phyloP scores from a whole-genome alignment of 2,113 vertebrate genomes.

The Thunnus thynnus region DNA sequence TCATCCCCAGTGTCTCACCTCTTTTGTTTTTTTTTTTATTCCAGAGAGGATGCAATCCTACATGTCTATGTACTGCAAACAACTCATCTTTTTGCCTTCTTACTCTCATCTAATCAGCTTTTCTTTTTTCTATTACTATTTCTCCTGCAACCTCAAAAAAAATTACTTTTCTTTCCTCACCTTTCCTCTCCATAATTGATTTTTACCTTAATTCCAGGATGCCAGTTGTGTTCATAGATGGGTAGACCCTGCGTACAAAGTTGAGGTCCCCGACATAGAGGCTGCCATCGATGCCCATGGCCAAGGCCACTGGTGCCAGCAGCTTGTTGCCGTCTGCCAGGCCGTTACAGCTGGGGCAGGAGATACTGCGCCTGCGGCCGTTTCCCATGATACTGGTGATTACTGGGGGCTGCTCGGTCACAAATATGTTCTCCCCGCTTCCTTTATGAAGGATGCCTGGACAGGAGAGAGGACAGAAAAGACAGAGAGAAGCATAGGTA shows the following conservation, averaged over 20 bases:
- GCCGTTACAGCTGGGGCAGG: conserved; percentile 98
- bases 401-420: conserved; percentile 96
- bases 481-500: not conserved
- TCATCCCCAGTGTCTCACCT: conserved; percentile 54
- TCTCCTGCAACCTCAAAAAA: conserved; percentile 14
- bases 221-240: conserved; percentile 96
- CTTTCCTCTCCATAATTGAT: not conserved
- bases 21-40: conserved; percentile 21
- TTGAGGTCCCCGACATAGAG: conserved; percentile 98
- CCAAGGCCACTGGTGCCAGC: conserved; percentile 97
- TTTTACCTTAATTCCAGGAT: conserved; percentile 95
- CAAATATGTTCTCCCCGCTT: conserved; percentile 96
- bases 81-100: conserved; percentile 4
- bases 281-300: conserved; percentile 95
- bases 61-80: conserved; percentile 42
- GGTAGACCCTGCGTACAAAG: conserved; percentile 96
- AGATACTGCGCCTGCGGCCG: conserved; percentile 95
- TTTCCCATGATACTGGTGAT: conserved; percentile 99
- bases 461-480: conserved; percentile 3
- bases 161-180: not conserved
- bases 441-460: conserved; percentile 98
- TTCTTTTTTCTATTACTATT: conserved; percentile 1
- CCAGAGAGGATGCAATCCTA: conserved; percentile 14
- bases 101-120: not conserved
- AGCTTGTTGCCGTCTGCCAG: conserved; percentile 98